Conservation (phyloP, 2,888 invertebrate species). For the Malthinus seriepunctatus region DNA sequence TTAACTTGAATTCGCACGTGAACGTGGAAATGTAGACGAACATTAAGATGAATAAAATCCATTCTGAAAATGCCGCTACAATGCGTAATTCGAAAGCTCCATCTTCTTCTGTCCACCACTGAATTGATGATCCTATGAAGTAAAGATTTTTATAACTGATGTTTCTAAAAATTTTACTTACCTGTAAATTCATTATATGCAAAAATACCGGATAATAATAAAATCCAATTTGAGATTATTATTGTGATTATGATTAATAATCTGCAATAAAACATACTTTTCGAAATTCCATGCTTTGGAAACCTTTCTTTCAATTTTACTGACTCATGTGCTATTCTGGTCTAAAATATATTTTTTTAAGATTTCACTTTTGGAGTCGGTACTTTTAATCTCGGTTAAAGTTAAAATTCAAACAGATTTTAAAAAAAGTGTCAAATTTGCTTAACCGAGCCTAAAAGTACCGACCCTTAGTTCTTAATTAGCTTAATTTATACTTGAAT, state of each 20-base stretch:
- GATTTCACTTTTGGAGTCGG: no score
- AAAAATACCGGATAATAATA: slow-evolving; percentile 2
- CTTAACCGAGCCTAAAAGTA: no score
- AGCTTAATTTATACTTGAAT: slow-evolving; percentile 64
- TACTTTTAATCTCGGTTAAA: no score
- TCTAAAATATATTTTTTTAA: no score
- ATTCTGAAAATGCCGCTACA: slow-evolving; percentile 28
- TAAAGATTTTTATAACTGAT: neutral
- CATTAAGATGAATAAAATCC: slow-evolving; percentile 24
- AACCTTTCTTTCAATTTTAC: neutral
- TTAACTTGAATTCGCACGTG: slow-evolving; percentile 24
- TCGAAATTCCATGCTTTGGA: neutral
- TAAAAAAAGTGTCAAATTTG: no score
- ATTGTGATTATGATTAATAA: neutral
- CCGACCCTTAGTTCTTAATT: neutral
- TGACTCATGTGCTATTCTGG: slow-evolving; percentile 4
- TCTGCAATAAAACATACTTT: slow-evolving; percentile 1
- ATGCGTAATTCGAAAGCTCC: slow-evolving; percentile 26
- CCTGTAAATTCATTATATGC: neutral
- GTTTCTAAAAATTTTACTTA: neutral
- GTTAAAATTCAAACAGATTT: no score
- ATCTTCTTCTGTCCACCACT: slow-evolving; percentile 31
- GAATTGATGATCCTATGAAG: slow-evolving; percentile 18
- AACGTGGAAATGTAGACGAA: slow-evolving; percentile 24
- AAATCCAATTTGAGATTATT: neutral